Evolutionary conservation across 2,113 vertebrate species (phyloP).

Genomic region (Pardalotus punctatus): DNA sequence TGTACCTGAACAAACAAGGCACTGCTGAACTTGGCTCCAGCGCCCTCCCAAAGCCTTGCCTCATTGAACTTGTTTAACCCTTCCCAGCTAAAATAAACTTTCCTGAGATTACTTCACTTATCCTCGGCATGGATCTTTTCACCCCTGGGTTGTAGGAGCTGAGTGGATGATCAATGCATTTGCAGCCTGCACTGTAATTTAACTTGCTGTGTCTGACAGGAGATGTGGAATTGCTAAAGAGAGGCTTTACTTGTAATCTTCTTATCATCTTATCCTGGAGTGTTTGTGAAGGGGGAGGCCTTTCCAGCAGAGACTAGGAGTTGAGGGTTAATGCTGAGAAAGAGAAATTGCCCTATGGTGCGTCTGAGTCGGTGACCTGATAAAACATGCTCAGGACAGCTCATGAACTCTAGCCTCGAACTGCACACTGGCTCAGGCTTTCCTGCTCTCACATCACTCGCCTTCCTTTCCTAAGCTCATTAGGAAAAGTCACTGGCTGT

Average conservation of each 20-base stretch:
- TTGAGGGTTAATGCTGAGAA: constrained; percentile 70
- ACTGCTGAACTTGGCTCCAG: constrained; percentile 55
- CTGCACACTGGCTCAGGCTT: background rate
- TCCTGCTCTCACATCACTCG: background rate
- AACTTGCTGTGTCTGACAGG: constrained; percentile 75
- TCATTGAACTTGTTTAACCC: constrained; percentile 66
- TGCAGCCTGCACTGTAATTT: constrained; percentile 73
- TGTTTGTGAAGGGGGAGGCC: constrained; percentile 69
- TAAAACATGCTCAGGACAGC: constrained; percentile 61
- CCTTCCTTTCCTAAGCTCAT: constrained; percentile 44
- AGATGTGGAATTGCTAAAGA: constrained; percentile 77
- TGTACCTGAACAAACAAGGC: constrained; percentile 50
- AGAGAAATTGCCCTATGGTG: constrained; percentile 60
- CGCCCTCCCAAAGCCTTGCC: background rate
- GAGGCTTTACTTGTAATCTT: constrained; percentile 83
- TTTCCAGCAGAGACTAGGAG: constrained; percentile 24
- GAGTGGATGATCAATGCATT: constrained; percentile 73
- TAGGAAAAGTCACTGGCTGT: constrained; percentile 39
- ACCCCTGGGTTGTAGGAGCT: constrained; percentile 61
- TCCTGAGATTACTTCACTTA: constrained; percentile 73
- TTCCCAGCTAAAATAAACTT: constrained; percentile 74
- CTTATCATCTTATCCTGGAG: constrained; percentile 80
- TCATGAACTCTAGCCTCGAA: constrained; percentile 19
- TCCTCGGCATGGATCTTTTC: constrained; percentile 68
- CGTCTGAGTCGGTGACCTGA: constrained; percentile 47